Conservation (phyloP, 2,113 vertebrate species). For the Sceloporus undulatus region DNA sequence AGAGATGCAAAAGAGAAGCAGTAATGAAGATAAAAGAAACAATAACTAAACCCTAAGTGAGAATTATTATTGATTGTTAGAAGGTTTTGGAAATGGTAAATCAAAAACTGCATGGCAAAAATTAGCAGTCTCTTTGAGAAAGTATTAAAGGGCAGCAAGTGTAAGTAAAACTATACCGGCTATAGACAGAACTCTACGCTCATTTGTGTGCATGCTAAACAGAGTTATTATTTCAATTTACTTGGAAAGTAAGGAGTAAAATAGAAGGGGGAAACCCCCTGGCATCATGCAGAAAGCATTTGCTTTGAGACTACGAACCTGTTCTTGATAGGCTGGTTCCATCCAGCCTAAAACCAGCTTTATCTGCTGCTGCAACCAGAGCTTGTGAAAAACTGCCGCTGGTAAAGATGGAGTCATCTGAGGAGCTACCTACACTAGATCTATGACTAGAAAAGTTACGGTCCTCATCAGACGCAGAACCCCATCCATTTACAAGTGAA, state of each 20-base stretch:
- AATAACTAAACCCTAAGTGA: conserved; percentile 34
- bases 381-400: conserved; percentile 96
- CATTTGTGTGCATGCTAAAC: conserved; percentile 69
- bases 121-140: conserved; percentile 57
- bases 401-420: conserved; percentile 96
- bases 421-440: conserved; percentile 96
- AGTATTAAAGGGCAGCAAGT: conserved; percentile 51
- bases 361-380: conserved; percentile 95
- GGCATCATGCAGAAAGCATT: conserved; percentile 76
- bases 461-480: conserved; percentile 97
- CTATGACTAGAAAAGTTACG: conserved; percentile 96
- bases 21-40: conserved; percentile 57
- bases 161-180: conserved; percentile 65
- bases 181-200: conserved; percentile 47
- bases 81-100: conserved; percentile 63
- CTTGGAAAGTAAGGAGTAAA: conserved; percentile 49
- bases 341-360: conserved; percentile 94
- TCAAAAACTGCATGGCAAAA: conserved; percentile 63
- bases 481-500: conserved; percentile 99
- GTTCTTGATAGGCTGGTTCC: conserved; percentile 95
- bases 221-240: conserved; percentile 28
- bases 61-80: conserved; percentile 61
- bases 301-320: conserved; percentile 88
- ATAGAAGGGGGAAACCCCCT: conserved; percentile 52
- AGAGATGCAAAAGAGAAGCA: conserved; percentile 61